Conservation (phyloP, 2,797 vertebrate genomes). For the Siniperca scherzeri region DNA sequence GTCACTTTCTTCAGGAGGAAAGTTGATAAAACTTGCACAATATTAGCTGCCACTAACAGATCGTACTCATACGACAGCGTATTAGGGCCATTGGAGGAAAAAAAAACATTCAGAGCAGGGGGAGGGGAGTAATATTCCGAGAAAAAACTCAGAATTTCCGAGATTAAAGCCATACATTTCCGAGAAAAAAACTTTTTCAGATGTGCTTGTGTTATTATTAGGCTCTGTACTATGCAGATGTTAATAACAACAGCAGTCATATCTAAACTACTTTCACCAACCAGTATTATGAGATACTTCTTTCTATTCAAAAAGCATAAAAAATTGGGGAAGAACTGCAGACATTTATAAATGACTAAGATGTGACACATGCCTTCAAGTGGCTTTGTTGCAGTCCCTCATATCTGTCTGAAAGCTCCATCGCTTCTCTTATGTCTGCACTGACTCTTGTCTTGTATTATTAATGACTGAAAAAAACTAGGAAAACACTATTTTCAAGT, state of each 20-base stretch:
- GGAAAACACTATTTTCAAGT: too few relatives aligned
- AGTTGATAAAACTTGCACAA: conserved; percentile 36
- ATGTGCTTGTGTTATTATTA: too few relatives aligned
- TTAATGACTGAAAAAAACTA: conserved; percentile 28
- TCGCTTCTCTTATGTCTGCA: not conserved
- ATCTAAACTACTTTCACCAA: conserved; percentile 16
- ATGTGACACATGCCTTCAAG: conserved; percentile 31
- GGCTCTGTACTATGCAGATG: too few relatives aligned
- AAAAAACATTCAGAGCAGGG: too few relatives aligned
- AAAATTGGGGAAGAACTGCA: not conserved
- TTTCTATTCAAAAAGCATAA: not conserved
- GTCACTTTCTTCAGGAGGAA: conserved; percentile 32
- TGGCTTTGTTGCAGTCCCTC: conserved; percentile 42
- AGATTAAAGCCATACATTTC: too few relatives aligned
- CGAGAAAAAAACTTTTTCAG: too few relatives aligned
- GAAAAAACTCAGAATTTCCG: too few relatives aligned
- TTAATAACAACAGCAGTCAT: too few relatives aligned
- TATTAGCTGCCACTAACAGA: conserved; percentile 53
- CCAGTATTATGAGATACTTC: not conserved
- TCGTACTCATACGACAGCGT: not conserved
- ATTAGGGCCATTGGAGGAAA: too few relatives aligned
- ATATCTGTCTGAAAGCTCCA: conserved; percentile 51
- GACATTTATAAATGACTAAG: conserved; percentile 13
- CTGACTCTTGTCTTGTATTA: conserved; percentile 43
- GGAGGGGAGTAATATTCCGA: too few relatives aligned